A percentile compares a stretch with the other conserved stretches of the same genome.
phyloP scores from a whole-genome alignment of 2,113 vertebrate species.

The Eira barbara region DNA sequence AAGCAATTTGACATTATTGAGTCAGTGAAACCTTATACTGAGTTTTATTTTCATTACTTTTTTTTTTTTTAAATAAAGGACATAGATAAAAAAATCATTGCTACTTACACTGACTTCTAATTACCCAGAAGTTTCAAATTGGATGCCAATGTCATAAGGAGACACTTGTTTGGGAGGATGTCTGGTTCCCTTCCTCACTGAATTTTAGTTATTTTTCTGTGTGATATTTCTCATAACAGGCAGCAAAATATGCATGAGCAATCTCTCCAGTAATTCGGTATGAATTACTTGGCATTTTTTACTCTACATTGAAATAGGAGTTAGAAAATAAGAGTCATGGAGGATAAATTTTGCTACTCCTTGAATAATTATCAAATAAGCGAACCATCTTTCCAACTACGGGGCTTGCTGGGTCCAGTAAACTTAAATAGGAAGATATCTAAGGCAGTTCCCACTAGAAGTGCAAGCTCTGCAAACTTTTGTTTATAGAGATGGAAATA shows the following conservation, averaged over 20 bases:
- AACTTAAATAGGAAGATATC: background rate
- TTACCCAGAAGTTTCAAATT: background rate
- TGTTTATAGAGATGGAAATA: background rate
- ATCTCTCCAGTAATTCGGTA: background rate
- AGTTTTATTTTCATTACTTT: background rate
- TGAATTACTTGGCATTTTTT: background rate
- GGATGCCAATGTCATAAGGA: background rate
- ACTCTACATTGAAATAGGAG: background rate
- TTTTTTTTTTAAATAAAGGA: background rate
- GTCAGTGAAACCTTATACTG: background rate
- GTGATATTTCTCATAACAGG: background rate
- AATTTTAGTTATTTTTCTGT: background rate
- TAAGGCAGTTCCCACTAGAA: background rate
- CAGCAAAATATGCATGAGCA: background rate
- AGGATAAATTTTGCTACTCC: background rate
- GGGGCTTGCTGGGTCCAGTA: accelerated
- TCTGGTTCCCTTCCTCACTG: background rate
- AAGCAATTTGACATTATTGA: background rate
- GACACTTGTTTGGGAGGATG: accelerated
- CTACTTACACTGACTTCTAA: background rate
- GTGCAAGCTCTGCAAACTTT: background rate
- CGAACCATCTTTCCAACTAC: background rate
- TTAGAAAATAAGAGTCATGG: background rate
- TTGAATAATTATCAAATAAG: background rate
- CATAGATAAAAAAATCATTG: background rate